Evolutionary conservation across 2,113 vertebrate species (phyloP).

Genomic region (Cricetomys ansorgei): DNA sequence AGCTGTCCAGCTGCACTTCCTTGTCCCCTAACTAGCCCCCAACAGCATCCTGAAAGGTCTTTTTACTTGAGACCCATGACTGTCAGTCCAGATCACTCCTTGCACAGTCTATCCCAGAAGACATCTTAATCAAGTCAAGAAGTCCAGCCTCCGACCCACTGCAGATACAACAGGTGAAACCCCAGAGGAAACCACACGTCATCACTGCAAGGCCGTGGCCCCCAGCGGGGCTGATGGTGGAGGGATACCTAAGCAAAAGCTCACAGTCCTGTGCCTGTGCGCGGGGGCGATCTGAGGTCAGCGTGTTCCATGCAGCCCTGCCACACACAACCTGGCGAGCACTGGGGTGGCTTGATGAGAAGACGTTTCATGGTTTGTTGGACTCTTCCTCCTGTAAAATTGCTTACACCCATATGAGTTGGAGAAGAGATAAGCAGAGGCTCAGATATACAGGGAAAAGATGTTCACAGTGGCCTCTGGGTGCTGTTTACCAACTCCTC

Average conservation of each 20-base stretch:
- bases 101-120: background rate
- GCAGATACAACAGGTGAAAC: too few species aligned
- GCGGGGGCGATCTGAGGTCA: background rate
- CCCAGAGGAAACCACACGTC: background rate
- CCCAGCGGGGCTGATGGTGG: background rate
- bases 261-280: too few species aligned
- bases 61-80: background rate
- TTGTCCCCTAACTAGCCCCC: background rate
- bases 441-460: background rate
- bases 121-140: background rate
- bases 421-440: background rate
- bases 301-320: background rate
- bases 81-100: too few species aligned
- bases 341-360: background rate
- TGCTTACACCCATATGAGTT: background rate
- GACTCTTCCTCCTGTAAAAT: slow-evolving; percentile 1
- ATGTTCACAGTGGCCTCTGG: background rate
- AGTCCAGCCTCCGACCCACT: background rate
- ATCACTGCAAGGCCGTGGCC: too few species aligned
- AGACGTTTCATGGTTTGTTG: background rate
- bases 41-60: background rate
- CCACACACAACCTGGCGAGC: background rate
- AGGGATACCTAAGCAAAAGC: background rate
- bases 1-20: background rate
- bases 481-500: background rate